Base-by-base conservation (phyloP, 2,113 vertebrate species). In the Pelusios castaneus region DNA sequence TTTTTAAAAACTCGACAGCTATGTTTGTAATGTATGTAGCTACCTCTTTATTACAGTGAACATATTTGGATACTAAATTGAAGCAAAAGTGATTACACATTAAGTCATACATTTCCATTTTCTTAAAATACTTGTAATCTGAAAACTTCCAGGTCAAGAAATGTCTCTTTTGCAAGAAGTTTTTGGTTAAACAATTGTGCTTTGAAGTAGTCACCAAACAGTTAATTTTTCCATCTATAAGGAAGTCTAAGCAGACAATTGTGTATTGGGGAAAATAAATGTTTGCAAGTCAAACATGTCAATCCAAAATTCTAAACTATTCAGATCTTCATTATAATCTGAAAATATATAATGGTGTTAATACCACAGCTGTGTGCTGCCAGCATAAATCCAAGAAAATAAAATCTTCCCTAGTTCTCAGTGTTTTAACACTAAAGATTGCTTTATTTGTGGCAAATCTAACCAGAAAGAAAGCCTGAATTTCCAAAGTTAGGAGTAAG, bases 391-490 rank as follows among this genome's bases (percentile, higher is more conserved):
- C 78, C 85, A 97, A 88, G 75, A 97, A 96, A 95, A 88, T 92
- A 95, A 97, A 97, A 94, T 79, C 96, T 93, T 88, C 95, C 77
- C 85, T 96, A 93, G 87, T 58, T 95, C 92, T 90, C 91, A 1
- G 11, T 92, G 70, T 96, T 91, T 96, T 88, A 90, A 94, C 63
- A 94, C 87, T 87, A 97, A 45, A 34, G 43, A 96, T 75, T 96
- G 91, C 76, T 97, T 97, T 96, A 96, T 81, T 5, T 13, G 85
- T 94, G 92, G 94, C 91, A 97, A 92, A 96, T 92, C 92, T 96
- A 97, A 97, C 97, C 92, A 97, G 98, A 98, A 98, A 98, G 98
- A 98, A 98, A 98, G 98, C 98, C 98, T 98, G 98, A 98, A 98
- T 98, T 98, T 98, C 97, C 98, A 98, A 98, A 98, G 97, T 92